These are phyloP conservation scores for Hippopotamyrus pictus DNA, from an alignment of 2,797 vertebrate species.

Conservation along the genomic window DNA sequence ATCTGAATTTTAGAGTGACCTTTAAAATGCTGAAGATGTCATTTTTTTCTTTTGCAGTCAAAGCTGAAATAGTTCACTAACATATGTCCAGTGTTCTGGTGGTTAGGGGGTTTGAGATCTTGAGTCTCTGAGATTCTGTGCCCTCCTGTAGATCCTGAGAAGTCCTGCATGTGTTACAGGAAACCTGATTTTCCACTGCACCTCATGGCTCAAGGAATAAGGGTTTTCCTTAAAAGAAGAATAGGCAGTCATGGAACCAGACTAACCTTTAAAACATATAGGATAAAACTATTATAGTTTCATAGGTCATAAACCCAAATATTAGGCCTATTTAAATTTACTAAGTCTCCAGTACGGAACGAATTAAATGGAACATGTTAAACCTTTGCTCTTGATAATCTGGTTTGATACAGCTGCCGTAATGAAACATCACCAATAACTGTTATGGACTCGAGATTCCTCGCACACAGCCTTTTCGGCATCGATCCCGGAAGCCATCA, in stretches of 20 bases:
- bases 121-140: constrained; percentile 23
- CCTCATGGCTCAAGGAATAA: constrained; percentile 39
- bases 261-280: background rate
- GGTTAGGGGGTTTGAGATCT: constrained; percentile 11
- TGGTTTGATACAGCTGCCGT: background rate
- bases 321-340: background rate
- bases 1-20: background rate
- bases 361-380: background rate
- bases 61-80: background rate
- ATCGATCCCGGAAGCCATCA: constrained; percentile 30
- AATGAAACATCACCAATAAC: background rate
- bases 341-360: background rate
- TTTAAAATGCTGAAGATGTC: background rate
- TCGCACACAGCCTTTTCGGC: constrained; percentile 47
- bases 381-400: background rate
- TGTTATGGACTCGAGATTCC: constrained; percentile 29
- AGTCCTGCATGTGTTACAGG: constrained; percentile 51
- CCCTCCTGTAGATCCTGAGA: constrained; percentile 40
- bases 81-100: background rate
- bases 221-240: constrained; percentile 34
- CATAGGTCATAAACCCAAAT: background rate
- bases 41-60: background rate
- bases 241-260: background rate
- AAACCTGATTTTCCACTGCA: constrained; percentile 43
- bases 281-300: background rate